A percentile compares a stretch with the other conserved stretches of the same genome.
Conservation (phyloP, 2,888 invertebrate genomes). For the Eutolmus rufibarbis region DNA sequence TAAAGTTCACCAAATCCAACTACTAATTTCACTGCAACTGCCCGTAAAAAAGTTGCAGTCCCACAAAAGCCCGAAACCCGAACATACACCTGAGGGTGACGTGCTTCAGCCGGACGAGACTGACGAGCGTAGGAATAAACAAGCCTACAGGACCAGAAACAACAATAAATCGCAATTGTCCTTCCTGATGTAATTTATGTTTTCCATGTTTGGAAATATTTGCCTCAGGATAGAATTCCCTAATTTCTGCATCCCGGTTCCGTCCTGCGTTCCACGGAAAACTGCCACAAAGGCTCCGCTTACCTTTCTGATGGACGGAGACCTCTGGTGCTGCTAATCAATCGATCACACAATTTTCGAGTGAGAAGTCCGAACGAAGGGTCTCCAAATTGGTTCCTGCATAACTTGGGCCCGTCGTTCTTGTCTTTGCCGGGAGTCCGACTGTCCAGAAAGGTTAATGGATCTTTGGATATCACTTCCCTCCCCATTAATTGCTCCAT, state of each 20-base stretch:
- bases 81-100: conserved; percentile 13
- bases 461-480: conserved; percentile 30
- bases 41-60: background rate
- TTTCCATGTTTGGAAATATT: conserved; percentile 43
- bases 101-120: background rate
- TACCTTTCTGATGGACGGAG: conserved; percentile 31
- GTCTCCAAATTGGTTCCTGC: conserved; percentile 14
- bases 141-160: conserved; percentile 19
- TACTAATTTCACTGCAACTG: background rate
- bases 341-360: conserved; percentile 43
- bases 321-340: conserved; percentile 31
- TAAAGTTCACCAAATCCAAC: background rate
- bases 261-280: background rate
- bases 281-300: background rate
- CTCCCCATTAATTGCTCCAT: conserved; percentile 27
- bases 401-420: background rate
- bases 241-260: conserved; percentile 4
- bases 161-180: conserved; percentile 47
- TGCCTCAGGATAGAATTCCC: conserved; percentile 14
- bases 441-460: conserved; percentile 39
- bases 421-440: conserved; percentile 11
- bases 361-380: conserved; percentile 22
- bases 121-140: conserved; percentile 29
- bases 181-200: conserved; percentile 44
- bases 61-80: background rate